phyloP scores from a whole-genome alignment of 1,140 invertebrate genomes.

The Drosophila orena region DNA sequence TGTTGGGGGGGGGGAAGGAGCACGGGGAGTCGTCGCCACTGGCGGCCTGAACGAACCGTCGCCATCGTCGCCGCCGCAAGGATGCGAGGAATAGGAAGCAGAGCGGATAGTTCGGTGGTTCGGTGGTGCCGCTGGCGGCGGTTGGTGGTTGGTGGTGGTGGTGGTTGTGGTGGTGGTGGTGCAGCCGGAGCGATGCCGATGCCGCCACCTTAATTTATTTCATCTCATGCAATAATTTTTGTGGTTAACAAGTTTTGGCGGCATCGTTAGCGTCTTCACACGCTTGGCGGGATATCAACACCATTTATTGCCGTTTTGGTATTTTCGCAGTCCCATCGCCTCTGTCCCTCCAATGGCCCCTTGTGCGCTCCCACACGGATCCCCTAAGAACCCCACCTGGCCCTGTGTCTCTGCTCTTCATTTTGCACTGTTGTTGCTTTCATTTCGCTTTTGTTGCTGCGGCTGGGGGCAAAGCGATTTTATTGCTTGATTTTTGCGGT shows the following conservation, averaged over 20 bases:
- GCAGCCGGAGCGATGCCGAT: slow-evolving; percentile 59
- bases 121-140: slow-evolving; percentile 17
- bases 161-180: slow-evolving; percentile 30
- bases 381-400: neutral
- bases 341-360: slow-evolving; percentile 33
- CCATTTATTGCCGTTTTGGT: slow-evolving; percentile 84
- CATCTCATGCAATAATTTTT: slow-evolving; percentile 84
- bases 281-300: slow-evolving; percentile 84
- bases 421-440: slow-evolving; percentile 56
- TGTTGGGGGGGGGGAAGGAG: neutral
- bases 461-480: slow-evolving; percentile 61
- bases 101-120: slow-evolving; percentile 60
- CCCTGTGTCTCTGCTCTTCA: slow-evolving; percentile 64
- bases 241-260: slow-evolving; percentile 84
- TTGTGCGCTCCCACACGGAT: neutral
- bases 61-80: slow-evolving; percentile 65
- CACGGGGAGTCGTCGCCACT: slow-evolving; percentile 61
- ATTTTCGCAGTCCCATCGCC: slow-evolving; percentile 61
- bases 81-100: slow-evolving; percentile 80
- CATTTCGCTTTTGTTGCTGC: slow-evolving; percentile 33
- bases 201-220: slow-evolving; percentile 84
- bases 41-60: slow-evolving; percentile 59
- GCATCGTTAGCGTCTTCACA: slow-evolving; percentile 84
- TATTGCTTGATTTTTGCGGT: slow-evolving; percentile 83
- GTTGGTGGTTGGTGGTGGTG: slow-evolving; percentile 1